A percentile compares a stretch with the other conserved stretches of the same genome.
Conservation (phyloP, 2,113 vertebrate genomes). For the Psilopsiagon aymara region DNA sequence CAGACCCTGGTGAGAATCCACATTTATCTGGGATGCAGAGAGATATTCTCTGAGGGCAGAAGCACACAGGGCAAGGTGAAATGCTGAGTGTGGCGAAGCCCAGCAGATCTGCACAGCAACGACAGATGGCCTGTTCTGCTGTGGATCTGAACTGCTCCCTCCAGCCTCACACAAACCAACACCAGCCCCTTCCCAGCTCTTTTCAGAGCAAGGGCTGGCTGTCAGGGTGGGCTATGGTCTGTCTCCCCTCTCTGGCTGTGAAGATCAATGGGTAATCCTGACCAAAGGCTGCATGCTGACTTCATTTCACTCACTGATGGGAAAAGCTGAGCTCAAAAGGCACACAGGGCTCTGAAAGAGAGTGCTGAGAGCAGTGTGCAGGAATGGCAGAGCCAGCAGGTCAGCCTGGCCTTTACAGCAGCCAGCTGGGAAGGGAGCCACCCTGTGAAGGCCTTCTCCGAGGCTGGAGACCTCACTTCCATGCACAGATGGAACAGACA, state of each 20-base stretch:
- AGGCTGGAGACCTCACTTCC: background rate
- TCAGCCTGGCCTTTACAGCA: background rate
- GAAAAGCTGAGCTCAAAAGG: background rate
- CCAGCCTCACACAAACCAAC: background rate
- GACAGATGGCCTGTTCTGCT: background rate
- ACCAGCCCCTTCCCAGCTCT: background rate
- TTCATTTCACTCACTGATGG: background rate
- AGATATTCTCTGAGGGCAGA: background rate
- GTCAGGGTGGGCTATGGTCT: background rate
- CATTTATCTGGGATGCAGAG: accelerated
- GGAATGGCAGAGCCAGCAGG: background rate
- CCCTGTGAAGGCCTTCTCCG: background rate
- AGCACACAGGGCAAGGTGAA: background rate
- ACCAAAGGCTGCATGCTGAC: background rate
- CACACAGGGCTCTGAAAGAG: background rate
- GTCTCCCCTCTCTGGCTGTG: background rate
- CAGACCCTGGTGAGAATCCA: background rate
- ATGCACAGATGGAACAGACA: background rate
- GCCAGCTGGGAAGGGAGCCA: background rate
- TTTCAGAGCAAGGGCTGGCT: background rate
- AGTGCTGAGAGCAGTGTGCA: background rate
- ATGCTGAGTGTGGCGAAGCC: accelerated
- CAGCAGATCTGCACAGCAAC: accelerated
- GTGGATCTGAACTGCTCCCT: background rate
- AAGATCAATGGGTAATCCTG: background rate